Evolutionary conservation across 2,797 vertebrate species (phyloP).

Genomic region (Coregonus sp.): DNA sequence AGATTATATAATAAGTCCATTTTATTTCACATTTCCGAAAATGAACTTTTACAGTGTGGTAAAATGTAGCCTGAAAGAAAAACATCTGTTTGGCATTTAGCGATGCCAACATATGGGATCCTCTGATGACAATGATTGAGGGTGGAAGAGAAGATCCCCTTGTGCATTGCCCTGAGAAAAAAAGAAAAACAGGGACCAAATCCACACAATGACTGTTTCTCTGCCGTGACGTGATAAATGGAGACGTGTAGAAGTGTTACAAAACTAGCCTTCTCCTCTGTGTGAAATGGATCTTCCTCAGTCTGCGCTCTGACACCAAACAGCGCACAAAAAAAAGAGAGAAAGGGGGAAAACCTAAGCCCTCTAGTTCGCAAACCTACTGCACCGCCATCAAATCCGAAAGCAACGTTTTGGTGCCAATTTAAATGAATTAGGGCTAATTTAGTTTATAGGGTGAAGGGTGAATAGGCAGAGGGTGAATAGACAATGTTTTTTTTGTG

Average conservation of each 20-base stretch:
- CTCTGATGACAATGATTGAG: slow-evolving; percentile 72
- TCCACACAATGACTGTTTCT: slow-evolving; percentile 35
- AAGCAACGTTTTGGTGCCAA: slow-evolving; percentile 21
- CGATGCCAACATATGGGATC: slow-evolving; percentile 64
- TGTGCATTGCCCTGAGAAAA: slow-evolving; percentile 25
- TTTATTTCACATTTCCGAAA: slow-evolving; percentile 78
- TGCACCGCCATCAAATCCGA: slow-evolving; percentile 3
- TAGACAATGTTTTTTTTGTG: slow-evolving; percentile 25
- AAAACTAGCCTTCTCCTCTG: slow-evolving; percentile 44
- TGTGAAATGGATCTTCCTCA: slow-evolving; percentile 37
- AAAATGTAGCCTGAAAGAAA: slow-evolving; percentile 69
- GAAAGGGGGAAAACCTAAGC: not conserved
- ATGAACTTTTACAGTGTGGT: slow-evolving; percentile 72
- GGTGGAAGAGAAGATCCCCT: slow-evolving; percentile 54
- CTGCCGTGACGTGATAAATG: slow-evolving; percentile 44
- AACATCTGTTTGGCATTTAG: slow-evolving; percentile 77
- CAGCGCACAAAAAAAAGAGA: slow-evolving; percentile 20
- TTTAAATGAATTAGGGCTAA: slow-evolving; percentile 33
- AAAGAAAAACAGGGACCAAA: slow-evolving; percentile 27
- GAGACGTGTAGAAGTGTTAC: slow-evolving; percentile 50
- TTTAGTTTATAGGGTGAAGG: slow-evolving; percentile 31
- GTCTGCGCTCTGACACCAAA: slow-evolving; percentile 22
- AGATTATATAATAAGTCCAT: slow-evolving; percentile 67
- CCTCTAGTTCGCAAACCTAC: slow-evolving; percentile 13
- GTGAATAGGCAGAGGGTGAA: slow-evolving; percentile 7